Evolutionary conservation across 2,113 vertebrate species (phyloP).

Genomic region (Nettapus auritus): DNA sequence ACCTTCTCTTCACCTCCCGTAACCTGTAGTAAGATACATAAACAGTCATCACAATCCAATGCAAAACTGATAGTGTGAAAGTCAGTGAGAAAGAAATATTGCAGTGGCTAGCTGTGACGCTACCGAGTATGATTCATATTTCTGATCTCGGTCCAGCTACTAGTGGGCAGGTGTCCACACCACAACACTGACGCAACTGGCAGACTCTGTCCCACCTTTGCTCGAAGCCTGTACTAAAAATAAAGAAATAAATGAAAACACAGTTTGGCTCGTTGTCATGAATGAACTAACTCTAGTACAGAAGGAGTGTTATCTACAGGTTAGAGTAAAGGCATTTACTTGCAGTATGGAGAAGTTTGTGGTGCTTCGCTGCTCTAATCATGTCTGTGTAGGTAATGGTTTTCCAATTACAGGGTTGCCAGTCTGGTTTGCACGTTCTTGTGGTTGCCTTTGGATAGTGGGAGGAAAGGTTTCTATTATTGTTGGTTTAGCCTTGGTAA

Average conservation of each 20-base stretch:
- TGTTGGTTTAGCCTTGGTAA: not conserved
- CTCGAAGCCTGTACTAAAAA: conserved; percentile 35
- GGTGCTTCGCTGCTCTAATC: not conserved
- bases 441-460: not conserved
- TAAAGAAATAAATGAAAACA: conserved; percentile 13
- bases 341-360: not conserved
- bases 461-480: not conserved
- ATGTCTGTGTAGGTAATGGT: not conserved
- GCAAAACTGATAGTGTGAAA: conserved; percentile 38
- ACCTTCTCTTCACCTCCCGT: conserved; percentile 6
- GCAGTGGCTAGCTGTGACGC: not conserved
- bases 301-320: not conserved
- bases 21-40: conserved; percentile 31
- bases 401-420: not conserved
- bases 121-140: conserved; percentile 33
- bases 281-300: not conserved
- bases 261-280: not conserved
- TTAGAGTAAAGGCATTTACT: not conserved
- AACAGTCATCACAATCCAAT: conserved; percentile 10
- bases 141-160: conserved; percentile 51
- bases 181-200: conserved; percentile 11
- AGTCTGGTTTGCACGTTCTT: not conserved
- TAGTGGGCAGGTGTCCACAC: conserved; percentile 42
- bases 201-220: conserved; percentile 38
- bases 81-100: conserved; percentile 41